Evolutionary conservation across 2,888 invertebrate species (phyloP).

Genomic region (Cataglyphis altisquamis): DNA sequence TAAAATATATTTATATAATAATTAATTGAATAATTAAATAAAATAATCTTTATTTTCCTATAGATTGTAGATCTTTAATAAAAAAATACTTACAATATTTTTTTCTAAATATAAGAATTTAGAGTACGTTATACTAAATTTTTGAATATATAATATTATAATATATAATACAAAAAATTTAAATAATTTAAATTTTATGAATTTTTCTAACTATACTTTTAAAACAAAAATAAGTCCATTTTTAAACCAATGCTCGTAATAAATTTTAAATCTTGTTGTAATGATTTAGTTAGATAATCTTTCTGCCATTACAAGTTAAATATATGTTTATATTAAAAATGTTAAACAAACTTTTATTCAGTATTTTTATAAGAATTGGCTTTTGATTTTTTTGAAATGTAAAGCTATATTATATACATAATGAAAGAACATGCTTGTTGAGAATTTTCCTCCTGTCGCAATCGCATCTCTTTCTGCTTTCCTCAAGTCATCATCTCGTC

Average conservation of each 20-base stretch:
- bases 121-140: neutral
- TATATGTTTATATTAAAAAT: neutral
- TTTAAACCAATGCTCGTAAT: neutral
- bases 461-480: neutral
- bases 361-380: neutral
- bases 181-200: constrained; percentile 1
- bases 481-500: neutral
- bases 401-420: neutral
- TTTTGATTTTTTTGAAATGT: neutral
- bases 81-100: too few species aligned
- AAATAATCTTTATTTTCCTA: neutral
- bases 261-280: neutral
- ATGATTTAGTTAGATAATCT: neutral
- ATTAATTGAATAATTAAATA: neutral
- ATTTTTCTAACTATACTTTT: neutral
- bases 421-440: neutral
- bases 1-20: constrained; percentile 1
- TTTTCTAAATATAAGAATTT: neutral
- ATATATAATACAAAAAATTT: neutral
- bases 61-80: neutral
- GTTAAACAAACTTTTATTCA: neutral
- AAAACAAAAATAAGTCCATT: neutral
- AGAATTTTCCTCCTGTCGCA: neutral
- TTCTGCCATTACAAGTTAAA: neutral
- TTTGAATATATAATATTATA: neutral